These are phyloP conservation scores for Mellivora capensis DNA, from an alignment of 2,113 vertebrate genomes.

Conservation along the genomic window DNA sequence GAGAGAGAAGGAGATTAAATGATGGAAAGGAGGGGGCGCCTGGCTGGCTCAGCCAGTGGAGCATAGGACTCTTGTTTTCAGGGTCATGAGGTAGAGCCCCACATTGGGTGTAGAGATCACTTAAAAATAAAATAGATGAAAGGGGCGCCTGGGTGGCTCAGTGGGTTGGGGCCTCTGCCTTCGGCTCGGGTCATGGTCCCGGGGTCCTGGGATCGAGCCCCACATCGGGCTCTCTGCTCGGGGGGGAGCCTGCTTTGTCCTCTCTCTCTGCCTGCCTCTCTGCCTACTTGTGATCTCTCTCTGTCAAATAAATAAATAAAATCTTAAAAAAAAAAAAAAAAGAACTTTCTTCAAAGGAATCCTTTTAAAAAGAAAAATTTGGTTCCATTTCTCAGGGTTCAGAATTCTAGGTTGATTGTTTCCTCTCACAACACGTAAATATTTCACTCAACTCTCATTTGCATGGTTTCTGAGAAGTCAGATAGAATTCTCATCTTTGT, in stretches of 20 bases:
- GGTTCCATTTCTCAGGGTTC: not conserved
- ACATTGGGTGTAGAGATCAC: not conserved
- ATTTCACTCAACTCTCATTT: not conserved
- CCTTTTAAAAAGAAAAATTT: not conserved
- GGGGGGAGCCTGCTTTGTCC: too few species aligned
- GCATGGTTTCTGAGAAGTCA: too few species aligned
- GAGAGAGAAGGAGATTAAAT: not conserved
- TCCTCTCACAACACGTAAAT: not conserved
- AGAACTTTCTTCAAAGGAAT: not conserved
- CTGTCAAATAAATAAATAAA: too few species aligned
- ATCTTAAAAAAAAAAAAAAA: too few species aligned
- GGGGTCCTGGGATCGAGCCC: too few species aligned
- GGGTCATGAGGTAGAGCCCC: not conserved
- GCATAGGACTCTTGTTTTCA: not conserved
- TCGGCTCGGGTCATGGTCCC: too few species aligned
- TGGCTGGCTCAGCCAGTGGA: not conserved
- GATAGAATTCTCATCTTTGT: not conserved
- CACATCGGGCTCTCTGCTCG: too few species aligned
- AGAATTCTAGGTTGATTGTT: not conserved
- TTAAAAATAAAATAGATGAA: not conserved
- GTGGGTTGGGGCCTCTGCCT: too few species aligned
- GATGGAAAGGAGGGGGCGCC: not conserved
- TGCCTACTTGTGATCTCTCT: too few species aligned
- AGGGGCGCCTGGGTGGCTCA: too few species aligned
- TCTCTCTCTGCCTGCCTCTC: too few species aligned